A percentile compares a stretch with the other conserved stretches of the same genome.
These are phyloP conservation scores for Peromyscus aztecus DNA, from an alignment of 2,797 vertebrate genomes.

Conservation along the genomic window DNA sequence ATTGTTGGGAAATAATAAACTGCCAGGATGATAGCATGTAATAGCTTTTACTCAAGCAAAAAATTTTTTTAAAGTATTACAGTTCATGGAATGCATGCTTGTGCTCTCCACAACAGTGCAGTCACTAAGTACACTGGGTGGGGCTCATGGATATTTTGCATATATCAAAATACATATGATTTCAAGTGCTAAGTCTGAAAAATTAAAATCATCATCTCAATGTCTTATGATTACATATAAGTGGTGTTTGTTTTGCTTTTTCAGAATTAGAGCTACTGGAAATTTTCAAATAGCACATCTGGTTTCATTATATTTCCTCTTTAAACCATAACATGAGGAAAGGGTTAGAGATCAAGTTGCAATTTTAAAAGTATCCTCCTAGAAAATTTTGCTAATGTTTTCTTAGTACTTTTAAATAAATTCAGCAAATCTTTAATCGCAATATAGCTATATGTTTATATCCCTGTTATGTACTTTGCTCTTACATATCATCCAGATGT, in stretches of 20 bases:
- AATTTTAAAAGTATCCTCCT: not conserved
- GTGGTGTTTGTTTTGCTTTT: not conserved
- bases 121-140: too few relatives aligned
- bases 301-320: not conserved
- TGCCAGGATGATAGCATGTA: not conserved
- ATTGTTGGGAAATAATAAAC: not conserved
- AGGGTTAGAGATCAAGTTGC: not conserved
- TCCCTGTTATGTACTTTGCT: not conserved
- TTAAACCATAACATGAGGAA: not conserved
- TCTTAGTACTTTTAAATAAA: not conserved
- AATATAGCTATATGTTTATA: not conserved
- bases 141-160: not conserved
- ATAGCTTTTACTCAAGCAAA: not conserved
- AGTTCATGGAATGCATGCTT: not conserved
- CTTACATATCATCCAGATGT: not conserved
- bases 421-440: not conserved
- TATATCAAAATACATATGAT: not conserved
- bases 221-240: not conserved
- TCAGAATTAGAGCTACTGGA: not conserved
- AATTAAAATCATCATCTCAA: not conserved
- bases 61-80: not conserved
- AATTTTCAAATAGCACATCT: not conserved
- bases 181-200: not conserved
- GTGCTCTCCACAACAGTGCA: accelerated
- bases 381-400: not conserved